phyloP scores from a whole-genome alignment of 2,113 vertebrate genomes.

The Podocnemis expansa region DNA sequence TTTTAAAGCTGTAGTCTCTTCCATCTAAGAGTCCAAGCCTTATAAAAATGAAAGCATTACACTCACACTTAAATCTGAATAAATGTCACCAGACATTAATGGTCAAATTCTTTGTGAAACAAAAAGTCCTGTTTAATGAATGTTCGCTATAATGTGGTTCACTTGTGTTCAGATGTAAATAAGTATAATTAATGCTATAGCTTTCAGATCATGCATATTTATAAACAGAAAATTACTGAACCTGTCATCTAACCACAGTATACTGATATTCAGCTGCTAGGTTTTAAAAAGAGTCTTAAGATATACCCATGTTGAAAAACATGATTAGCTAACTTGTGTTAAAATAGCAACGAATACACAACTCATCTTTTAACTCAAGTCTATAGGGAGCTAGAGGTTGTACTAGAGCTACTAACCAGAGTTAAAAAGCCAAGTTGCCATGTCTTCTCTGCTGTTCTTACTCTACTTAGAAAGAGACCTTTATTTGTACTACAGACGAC shows the following conservation, averaged over 20 bases:
- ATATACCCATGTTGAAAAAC: background rate
- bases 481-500: background rate
- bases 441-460: background rate
- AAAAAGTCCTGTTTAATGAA: constrained; percentile 74
- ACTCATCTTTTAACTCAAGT: background rate
- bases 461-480: background rate
- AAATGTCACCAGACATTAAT: constrained; percentile 78
- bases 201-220: constrained; percentile 83
- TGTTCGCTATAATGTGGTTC: constrained; percentile 68
- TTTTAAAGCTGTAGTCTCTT: constrained; percentile 65
- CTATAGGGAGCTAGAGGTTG: background rate
- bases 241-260: constrained; percentile 71
- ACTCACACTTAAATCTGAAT: constrained; percentile 76
- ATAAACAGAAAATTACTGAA: constrained; percentile 76
- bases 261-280: constrained; percentile 75
- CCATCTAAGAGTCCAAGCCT: constrained; percentile 59
- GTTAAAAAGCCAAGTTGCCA: background rate
- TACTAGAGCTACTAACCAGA: background rate
- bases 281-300: constrained; percentile 70
- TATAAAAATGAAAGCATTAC: constrained; percentile 73
- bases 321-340: background rate
- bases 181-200: constrained; percentile 81
- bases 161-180: constrained; percentile 79
- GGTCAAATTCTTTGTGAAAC: constrained; percentile 73
- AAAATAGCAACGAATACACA: background rate